Conservation (phyloP, 2,888 invertebrate genomes). For the Apoda limacodes region DNA sequence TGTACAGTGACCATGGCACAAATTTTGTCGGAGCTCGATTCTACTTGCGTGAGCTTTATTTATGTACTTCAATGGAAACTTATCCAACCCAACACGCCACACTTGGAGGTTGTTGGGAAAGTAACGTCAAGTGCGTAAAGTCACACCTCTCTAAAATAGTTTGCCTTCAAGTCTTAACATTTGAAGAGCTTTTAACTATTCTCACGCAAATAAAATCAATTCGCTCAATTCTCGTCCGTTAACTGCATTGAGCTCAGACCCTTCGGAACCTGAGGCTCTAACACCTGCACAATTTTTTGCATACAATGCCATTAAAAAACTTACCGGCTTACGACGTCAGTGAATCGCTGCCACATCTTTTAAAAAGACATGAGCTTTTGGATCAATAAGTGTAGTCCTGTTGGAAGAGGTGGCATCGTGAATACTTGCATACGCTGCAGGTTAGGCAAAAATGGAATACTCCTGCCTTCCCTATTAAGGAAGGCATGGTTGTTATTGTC, state of each 20-base stretch:
- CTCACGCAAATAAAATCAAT: constrained; percentile 4
- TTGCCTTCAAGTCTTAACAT: constrained; percentile 2
- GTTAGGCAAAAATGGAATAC: constrained; percentile 10
- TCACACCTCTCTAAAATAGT: constrained; percentile 5
- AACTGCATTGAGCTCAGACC: background rate
- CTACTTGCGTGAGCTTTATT: constrained; percentile 1
- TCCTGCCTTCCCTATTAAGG: background rate
- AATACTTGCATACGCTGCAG: constrained; percentile 10
- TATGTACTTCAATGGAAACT: constrained; percentile 7
- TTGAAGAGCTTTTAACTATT: constrained; percentile 2
- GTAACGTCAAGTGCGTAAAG: constrained; percentile 8
- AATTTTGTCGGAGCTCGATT: constrained; percentile 21
- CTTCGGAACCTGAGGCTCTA: background rate
- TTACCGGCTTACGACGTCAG: background rate
- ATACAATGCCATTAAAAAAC: background rate
- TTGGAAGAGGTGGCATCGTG: constrained; percentile 7
- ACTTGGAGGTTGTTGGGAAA: constrained; percentile 9
- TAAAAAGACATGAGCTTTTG: constrained; percentile 4
- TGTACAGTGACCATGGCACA: constrained; percentile 26
- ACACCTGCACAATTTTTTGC: constrained; percentile 5
- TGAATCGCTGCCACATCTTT: background rate
- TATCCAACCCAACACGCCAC: constrained; percentile 5
- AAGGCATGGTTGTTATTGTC: no score
- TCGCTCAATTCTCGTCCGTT: constrained; percentile 3
- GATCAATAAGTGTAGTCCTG: constrained; percentile 13